Base-by-base conservation (phyloP, 2,113 vertebrate genomes). In the Equus przewalskii region DNA sequence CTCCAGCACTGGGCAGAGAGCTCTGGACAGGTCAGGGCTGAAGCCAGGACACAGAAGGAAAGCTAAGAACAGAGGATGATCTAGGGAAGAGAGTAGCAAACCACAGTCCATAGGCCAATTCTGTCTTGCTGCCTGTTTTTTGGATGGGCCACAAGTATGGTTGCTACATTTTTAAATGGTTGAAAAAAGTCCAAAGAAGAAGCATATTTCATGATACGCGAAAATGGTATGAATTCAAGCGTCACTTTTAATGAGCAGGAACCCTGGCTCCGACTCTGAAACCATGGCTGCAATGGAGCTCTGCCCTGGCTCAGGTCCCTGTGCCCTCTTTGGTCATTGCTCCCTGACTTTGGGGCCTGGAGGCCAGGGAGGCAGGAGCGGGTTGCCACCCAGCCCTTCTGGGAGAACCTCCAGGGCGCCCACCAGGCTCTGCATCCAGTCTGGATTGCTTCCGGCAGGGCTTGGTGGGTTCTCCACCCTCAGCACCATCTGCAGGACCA, bases 401-500 rank as follows among this genome's bases (percentile, higher is more conserved):
- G 7, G 5, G 60, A 62, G 58, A n/a, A 36, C 4, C 19, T 46
- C 4, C 7, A 26, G 56, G 89, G 7, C 6, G 79, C 97, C 93
- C 79, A 97, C 97, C 75, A 12, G 14, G 54, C 6, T 91, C 46
- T 96, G 62, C 51, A 96, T n/a, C 93, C 64, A 30, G 24, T 86
- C 64, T 19, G 58, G 44, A 24, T 80, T 3, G 13, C 11, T 86
- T 28, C 85, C 79, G 24, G 18, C 28, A 0, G 24, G 46, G 24
- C 3, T 9, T 0, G 46, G 26, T 1, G 46, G 49, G 1, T 21
- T 82, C 69, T 60, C 36, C 5, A 5, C 75, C 81, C 94, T 96
- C 73, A 97, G 44, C 58, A 97, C 88, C 89, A 98, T 46, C 36
- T 70, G 94, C 2, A 91, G 72, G 79, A 96, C 54, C 88, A 97